Conservation (phyloP, 2,797 vertebrate genomes). For the Sciaenops ocellatus region DNA sequence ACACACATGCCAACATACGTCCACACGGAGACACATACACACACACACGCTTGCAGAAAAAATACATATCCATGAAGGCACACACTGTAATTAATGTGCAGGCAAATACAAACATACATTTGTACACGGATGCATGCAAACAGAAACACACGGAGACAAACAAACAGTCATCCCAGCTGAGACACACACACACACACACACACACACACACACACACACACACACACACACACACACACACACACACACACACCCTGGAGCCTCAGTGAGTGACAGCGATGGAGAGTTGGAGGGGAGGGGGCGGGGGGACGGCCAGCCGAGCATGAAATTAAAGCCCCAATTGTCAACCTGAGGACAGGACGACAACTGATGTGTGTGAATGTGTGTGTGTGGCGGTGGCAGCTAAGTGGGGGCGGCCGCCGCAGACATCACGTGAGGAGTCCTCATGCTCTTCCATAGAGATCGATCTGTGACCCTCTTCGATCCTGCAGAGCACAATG, state of each 20-base stretch:
- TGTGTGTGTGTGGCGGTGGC: conserved; percentile 6
- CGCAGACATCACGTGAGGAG: conserved; percentile 8
- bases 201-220: conserved; percentile 21
- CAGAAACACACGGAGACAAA: conserved; percentile 12
- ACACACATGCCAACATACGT: background rate
- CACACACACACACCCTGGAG: conserved; percentile 38
- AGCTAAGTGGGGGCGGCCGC: background rate
- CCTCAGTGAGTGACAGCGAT: conserved; percentile 63
- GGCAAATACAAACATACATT: conserved; percentile 4
- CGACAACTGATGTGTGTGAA: conserved; percentile 23
- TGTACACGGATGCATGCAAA: background rate
- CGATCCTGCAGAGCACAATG: background rate
- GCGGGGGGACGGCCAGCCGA: conserved; percentile 43
- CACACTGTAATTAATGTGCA: background rate
- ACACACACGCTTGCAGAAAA: background rate
- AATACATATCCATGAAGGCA: background rate
- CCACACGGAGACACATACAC: background rate
- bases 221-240: no score
- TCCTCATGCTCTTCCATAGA: background rate
- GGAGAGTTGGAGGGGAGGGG: background rate
- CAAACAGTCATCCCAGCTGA: conserved; percentile 40
- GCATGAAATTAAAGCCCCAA: conserved; percentile 80
- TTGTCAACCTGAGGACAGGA: conserved; percentile 68
- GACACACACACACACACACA: conserved; percentile 20
- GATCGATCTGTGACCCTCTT: conserved; percentile 5